These are phyloP conservation scores for Lasioglossum baleicum DNA, from an alignment of 1,140 invertebrate genomes.

Conservation along the genomic window DNA sequence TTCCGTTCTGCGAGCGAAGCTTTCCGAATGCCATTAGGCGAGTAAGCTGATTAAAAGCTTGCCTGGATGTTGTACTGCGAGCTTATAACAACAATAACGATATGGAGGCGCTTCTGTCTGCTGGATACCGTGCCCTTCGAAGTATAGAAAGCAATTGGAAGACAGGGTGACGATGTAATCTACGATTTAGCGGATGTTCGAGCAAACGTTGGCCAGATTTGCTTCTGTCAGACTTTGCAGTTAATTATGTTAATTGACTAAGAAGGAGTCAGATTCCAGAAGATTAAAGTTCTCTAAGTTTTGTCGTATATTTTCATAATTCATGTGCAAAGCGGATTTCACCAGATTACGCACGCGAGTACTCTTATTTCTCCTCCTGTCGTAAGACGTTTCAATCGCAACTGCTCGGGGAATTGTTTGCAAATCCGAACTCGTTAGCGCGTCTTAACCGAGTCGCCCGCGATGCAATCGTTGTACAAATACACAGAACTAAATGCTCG, in stretches of 20 bases:
- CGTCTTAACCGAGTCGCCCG: no score
- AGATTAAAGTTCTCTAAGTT: neutral
- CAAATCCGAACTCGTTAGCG: no score
- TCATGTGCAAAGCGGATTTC: no score
- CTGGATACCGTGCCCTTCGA: neutral
- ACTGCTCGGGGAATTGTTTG: no score
- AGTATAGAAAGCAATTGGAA: neutral
- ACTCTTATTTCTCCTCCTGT: no score
- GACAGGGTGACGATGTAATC: neutral
- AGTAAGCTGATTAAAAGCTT: slow-evolving; percentile 42
- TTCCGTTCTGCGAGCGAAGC: slow-evolving; percentile 1
- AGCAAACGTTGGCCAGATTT: neutral
- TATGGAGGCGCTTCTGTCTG: neutral
- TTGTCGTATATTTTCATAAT: neutral
- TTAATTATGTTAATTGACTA: neutral
- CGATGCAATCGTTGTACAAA: no score
- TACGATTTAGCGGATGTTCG: neutral
- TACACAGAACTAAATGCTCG: no score
- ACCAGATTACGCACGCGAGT: no score
- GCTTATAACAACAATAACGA: slow-evolving; percentile 17
- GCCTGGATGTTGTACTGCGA: neutral
- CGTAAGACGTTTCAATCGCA: no score
- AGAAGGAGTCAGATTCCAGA: neutral
- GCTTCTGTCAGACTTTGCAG: neutral
- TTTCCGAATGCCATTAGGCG: slow-evolving; percentile 5